phyloP scores from a whole-genome alignment of 2,797 vertebrate species.

The Acomys russatus region DNA sequence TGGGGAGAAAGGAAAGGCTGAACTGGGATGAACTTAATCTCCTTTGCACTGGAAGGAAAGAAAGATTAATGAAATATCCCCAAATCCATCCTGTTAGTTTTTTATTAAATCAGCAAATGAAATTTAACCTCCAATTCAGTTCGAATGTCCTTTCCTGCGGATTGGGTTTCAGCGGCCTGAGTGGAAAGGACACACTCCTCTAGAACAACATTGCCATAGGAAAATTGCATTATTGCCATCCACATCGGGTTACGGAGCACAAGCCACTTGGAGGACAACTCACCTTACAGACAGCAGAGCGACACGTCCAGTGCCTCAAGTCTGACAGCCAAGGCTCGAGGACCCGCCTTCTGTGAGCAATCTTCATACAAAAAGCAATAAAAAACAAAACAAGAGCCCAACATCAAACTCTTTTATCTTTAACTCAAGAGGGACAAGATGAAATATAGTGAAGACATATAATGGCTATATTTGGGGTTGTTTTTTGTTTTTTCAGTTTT shows the following conservation, averaged over 20 bases:
- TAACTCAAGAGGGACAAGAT: not conserved
- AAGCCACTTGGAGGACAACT: slow-evolving; percentile 83
- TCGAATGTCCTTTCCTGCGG: slow-evolving; percentile 91
- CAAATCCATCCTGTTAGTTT: slow-evolving; percentile 98
- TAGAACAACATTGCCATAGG: slow-evolving; percentile 86
- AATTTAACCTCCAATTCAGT: slow-evolving; percentile 93
- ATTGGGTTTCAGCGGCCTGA: slow-evolving; percentile 92
- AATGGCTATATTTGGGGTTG: not conserved
- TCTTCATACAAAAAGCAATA: not conserved
- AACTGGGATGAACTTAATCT: slow-evolving; percentile 97
- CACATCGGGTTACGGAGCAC: slow-evolving; percentile 87
- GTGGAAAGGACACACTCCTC: slow-evolving; percentile 87
- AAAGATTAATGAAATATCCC: slow-evolving; percentile 99
- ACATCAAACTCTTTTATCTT: not conserved
- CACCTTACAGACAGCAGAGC: slow-evolving; percentile 68
- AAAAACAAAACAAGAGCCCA: not conserved
- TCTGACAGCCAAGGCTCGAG: slow-evolving; percentile 52
- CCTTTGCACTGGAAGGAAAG: slow-evolving; percentile 96
- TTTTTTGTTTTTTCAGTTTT: not conserved
- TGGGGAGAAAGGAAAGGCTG: slow-evolving; percentile 90
- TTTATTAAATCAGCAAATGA: slow-evolving; percentile 99
- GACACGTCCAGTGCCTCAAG: slow-evolving; percentile 65
- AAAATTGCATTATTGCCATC: slow-evolving; percentile 90
- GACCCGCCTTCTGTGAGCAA: not conserved
- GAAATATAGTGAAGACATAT: fast-evolving